phyloP scores from a whole-genome alignment of 2,797 vertebrate species.

The Sebastiscus albofasciatus region DNA sequence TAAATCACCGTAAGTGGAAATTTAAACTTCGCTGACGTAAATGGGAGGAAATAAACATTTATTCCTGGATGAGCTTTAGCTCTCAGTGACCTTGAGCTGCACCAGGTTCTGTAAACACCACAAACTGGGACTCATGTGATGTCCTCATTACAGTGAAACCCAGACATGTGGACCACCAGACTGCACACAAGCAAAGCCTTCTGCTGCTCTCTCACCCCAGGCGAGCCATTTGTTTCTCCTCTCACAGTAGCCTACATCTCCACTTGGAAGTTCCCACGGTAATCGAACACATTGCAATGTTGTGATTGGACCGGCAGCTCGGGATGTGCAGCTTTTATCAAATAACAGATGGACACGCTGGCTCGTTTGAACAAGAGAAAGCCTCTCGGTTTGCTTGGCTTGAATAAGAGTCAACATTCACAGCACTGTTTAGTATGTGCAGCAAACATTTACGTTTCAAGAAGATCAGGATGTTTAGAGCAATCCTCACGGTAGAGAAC shows the following conservation, averaged over 20 bases:
- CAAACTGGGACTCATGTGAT: conserved; percentile 49
- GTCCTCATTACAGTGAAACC: conserved; percentile 58
- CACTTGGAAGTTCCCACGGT: conserved; percentile 32
- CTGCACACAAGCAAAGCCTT: conserved; percentile 65
- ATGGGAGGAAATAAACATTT: background rate
- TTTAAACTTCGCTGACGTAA: background rate
- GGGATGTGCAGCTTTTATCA: conserved; percentile 34
- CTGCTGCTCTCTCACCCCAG: conserved; percentile 61
- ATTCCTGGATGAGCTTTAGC: conserved; percentile 20
- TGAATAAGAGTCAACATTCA: conserved; percentile 34
- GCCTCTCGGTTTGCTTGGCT: conserved; percentile 29
- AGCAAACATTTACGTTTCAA: conserved; percentile 42
- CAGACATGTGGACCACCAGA: conserved; percentile 62
- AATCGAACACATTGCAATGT: conserved; percentile 35
- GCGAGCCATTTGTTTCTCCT: conserved; percentile 65
- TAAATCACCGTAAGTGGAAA: background rate
- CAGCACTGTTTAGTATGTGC: conserved; percentile 29
- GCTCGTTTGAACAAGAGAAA: conserved; percentile 11
- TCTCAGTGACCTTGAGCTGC: conserved; percentile 46
- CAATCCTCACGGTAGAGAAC: background rate
- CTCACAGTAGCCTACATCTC: conserved; percentile 41
- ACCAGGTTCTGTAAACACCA: conserved; percentile 48
- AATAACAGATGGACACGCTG: conserved; percentile 50
- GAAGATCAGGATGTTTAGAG: background rate
- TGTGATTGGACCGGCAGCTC: conserved; percentile 32